These are phyloP conservation scores for Gallinago undulata DNA, from an alignment of 2,113 vertebrate genomes.

Conservation along the genomic window DNA sequence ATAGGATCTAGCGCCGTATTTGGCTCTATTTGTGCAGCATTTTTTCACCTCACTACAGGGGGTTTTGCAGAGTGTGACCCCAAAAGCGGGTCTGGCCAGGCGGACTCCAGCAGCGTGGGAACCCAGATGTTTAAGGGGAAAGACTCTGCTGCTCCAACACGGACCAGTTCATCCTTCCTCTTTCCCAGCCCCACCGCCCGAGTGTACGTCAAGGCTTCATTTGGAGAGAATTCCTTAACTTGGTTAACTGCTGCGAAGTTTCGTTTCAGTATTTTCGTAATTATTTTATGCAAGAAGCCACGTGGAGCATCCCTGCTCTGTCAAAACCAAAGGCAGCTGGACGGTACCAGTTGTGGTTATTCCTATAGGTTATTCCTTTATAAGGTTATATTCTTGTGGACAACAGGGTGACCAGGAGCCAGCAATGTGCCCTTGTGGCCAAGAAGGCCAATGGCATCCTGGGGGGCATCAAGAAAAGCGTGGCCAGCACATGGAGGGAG, in stretches of 20 bases:
- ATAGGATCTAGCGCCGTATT: fast-evolving
- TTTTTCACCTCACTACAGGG: background rate
- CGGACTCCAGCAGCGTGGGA: background rate
- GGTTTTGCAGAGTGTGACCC: background rate
- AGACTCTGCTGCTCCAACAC: background rate
- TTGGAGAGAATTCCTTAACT: background rate
- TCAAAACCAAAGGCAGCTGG: background rate
- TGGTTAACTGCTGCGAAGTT: background rate
- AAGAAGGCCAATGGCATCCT: too few relatives aligned
- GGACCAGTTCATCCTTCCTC: background rate
- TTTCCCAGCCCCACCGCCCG: background rate
- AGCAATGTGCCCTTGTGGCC: too few relatives aligned
- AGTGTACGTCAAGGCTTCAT: background rate
- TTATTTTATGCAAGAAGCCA: background rate
- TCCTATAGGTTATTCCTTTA: background rate
- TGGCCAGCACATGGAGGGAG: too few relatives aligned
- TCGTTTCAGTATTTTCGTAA: background rate
- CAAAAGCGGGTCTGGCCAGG: background rate
- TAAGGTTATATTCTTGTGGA: background rate
- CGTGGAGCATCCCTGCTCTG: background rate
- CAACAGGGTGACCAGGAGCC: too few relatives aligned
- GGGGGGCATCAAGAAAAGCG: too few relatives aligned
- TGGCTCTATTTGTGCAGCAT: background rate
- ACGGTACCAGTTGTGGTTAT: background rate
- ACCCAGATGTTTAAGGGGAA: background rate